Evolutionary conservation across 2,888 invertebrate species (phyloP), one percentile per base, ranked within the genome.

Genomic region (Metalampra italica): DNA sequence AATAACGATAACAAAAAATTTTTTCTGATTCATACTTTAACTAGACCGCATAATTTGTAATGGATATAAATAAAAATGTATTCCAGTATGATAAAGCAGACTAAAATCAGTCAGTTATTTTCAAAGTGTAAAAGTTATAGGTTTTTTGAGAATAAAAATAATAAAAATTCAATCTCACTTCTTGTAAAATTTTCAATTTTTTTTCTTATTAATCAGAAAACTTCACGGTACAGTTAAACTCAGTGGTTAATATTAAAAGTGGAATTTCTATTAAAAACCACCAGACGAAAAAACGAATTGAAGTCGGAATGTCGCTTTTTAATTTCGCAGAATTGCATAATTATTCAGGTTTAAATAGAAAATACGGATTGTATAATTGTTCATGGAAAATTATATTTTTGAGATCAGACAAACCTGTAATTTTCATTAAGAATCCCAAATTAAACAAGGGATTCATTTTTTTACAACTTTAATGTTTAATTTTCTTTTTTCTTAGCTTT

Each of bases 171-270:
- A 34, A 9, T 11, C 9, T 11, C 8, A 11, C 11, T 7, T 12
- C 11, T 12, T 43, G 37, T n/a, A 47, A 47, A 47, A 45, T 12
- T 13, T 14, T 14, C 32, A 5, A 34, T 37, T 47, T 41, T 41
- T 45, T 50, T 46, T 38, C 29, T 42, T 12, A 29, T 50, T 41
- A 14, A 50, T n/a, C 37, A 41, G 44, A 50, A 50, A 46, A 9
- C 34, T 50, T 34, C 39, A 50, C 47, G 47, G 29, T 50, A 50
- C 44, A 37, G 12, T 50, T 41, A 22, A 29, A 29, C 39, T 30
- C 46, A 15, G 22, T 29, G 38, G 43, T 43, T 50, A 43, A 46
- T 50, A 50, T 46, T 49, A 39, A 46, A 46, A 36, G 38, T 43
- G 15, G 38, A 29, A 40, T 12, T 46, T 32, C 39, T 42, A 39